These are phyloP conservation scores for Eumerus sabulonum DNA, from an alignment of 2,888 invertebrate species.

Conservation along the genomic window DNA sequence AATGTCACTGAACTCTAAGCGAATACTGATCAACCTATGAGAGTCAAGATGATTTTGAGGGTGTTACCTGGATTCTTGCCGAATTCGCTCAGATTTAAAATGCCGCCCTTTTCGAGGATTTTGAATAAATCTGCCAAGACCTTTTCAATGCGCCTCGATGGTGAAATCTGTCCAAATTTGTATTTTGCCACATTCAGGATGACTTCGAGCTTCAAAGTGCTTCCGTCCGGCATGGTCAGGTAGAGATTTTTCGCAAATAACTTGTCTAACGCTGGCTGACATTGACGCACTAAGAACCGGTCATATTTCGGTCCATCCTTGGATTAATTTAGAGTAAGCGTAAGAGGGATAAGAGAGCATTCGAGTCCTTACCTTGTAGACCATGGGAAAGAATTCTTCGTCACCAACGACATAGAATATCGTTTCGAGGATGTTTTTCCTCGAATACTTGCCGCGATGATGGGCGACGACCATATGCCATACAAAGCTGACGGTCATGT, in stretches of 20 bases:
- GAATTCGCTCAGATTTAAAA: slow-evolving; percentile 74
- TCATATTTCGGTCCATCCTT: slow-evolving; percentile 72
- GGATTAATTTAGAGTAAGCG: neutral
- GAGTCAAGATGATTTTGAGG: too few species aligned
- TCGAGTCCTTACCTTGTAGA: slow-evolving; percentile 72
- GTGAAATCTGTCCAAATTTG: slow-evolving; percentile 73
- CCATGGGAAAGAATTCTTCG: slow-evolving; percentile 74
- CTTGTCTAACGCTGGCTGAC: slow-evolving; percentile 74
- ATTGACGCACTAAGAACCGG: slow-evolving; percentile 73
- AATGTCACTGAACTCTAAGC: slow-evolving; percentile 70
- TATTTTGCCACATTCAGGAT: slow-evolving; percentile 73
- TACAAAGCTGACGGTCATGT: slow-evolving; percentile 71
- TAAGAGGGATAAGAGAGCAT: neutral
- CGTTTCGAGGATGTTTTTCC: slow-evolving; percentile 71
- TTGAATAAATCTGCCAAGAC: slow-evolving; percentile 70
- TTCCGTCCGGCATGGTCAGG: slow-evolving; percentile 70
- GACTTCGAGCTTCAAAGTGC: slow-evolving; percentile 70
- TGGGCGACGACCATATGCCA: slow-evolving; percentile 75
- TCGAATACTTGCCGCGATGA: slow-evolving; percentile 71
- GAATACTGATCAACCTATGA: too few species aligned
- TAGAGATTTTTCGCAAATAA: slow-evolving; percentile 72
- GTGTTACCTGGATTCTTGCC: slow-evolving; percentile 59
- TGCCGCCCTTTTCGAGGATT: slow-evolving; percentile 70
- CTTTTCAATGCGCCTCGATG: slow-evolving; percentile 71
- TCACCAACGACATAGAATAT: slow-evolving; percentile 73